A percentile compares a stretch with the other conserved stretches of the same genome.
These are phyloP conservation scores for Lithodes maja DNA, from an alignment of 2,888 invertebrate genomes.

Conservation along the genomic window DNA sequence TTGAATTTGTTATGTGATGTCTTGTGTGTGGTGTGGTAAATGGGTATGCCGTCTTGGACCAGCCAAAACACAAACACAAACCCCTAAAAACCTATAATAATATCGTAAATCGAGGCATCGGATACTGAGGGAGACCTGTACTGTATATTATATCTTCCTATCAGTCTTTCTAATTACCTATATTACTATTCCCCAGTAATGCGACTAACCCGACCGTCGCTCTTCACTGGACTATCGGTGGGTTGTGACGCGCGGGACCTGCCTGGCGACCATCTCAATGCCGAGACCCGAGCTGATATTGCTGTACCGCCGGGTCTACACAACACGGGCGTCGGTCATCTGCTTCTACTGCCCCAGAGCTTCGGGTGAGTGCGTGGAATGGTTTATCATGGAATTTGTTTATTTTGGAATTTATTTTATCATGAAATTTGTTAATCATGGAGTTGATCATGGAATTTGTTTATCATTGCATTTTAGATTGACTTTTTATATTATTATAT, in stretches of 20 bases:
- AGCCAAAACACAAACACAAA: not conserved
- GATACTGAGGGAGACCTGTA: not conserved
- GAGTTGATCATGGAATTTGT: no score
- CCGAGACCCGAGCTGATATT: conserved; percentile 86
- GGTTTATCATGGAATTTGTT: no score
- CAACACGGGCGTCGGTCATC: conserved; percentile 89
- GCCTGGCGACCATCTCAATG: conserved; percentile 86
- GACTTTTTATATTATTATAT: no score
- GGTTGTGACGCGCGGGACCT: conserved; percentile 91
- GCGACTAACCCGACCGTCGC: conserved; percentile 93
- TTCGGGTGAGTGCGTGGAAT: conserved; percentile 82
- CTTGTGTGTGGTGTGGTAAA: no score
- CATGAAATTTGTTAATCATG: no score
- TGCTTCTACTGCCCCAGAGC: conserved; percentile 94
- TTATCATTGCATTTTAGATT: no score
- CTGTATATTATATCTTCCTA: not conserved
- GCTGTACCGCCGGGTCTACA: conserved; percentile 88
- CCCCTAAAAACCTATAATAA: no score
- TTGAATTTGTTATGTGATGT: no score
- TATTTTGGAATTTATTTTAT: no score
- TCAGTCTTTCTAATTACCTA: conserved; percentile 70
- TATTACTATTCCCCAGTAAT: conserved; percentile 81
- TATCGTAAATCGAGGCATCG: no score
- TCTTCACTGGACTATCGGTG: conserved; percentile 87
- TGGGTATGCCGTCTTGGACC: no score